Evolutionary conservation across 2,113 vertebrate genomes (phyloP), one percentile per base, ranked within the genome.

Genomic region (Thalassarche chlororhynchos): DNA sequence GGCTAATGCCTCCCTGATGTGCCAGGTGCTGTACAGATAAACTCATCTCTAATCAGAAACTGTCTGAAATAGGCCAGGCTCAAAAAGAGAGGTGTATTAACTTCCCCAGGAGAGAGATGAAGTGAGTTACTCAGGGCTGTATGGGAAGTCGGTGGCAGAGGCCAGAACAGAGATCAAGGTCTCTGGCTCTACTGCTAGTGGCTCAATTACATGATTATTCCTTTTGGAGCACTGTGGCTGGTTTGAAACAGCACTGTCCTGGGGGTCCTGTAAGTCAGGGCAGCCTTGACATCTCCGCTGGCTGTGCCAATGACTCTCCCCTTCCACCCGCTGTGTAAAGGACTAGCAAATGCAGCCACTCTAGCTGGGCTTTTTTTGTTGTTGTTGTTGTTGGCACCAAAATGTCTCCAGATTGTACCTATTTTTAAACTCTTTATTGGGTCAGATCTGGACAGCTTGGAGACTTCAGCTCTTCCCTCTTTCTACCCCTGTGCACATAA

Each of bases 361-460:
- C 34, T 78, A 79, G 78, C 78, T 66, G 62, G 93, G 79, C 54
- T 85, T 97, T 87, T 84, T 65, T 36, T 75, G 18, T 93, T 96
- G 80, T 95, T 77, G 32, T 81, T 91, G 46, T 93, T 98, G 94
- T 96, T 98, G 98, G 98, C 98, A 98, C 82, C 75, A 51, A 95
- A 94, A 92, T 31, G 31, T 93, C 96, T 98, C 97, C 98, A 98
- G 98, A 98, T 98, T 98, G 98, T 75, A 77, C 96, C 97, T 98
- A 98, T 98, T 98, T 98, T 98, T 98, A 98, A 97, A 97, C 68
- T 69, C 86, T 97, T 97, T 96, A 93, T 93, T 97, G 94, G 97
- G 98, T 98, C 98, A 98, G 96, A 95, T 85, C 86, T 97, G 98
- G 98, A 98, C 98, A 98, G 98, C 97, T 98, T 98, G 98, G 90